Base-by-base conservation (phyloP, 2,797 vertebrate genomes). In the Megalops cyprinoides region DNA sequence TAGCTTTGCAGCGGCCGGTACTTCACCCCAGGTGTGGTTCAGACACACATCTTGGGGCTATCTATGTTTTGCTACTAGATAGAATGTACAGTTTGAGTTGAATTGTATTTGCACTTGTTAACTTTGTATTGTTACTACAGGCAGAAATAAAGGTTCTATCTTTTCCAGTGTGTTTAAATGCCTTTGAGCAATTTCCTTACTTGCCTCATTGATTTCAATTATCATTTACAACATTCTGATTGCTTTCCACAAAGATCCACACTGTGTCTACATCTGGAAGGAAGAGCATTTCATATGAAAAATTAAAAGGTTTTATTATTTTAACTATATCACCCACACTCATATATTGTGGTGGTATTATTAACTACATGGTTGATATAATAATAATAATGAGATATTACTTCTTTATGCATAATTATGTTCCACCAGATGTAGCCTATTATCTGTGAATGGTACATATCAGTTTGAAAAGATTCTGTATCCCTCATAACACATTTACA, bases 141-240 rank as follows among this genome's bases (percentile, higher is more conserved):
- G 73, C 39, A 82, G 37, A 76, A 82, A 79, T 82, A 82, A 79
- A 82, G 71, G 56, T 82, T 25, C n/a, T 82, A 82, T 82, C 77
- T 79, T 82, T 82, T 82, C 78, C 82, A 79, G 53, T 82, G 81
- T 82, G 78, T 76, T 73, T 60, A 58, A 82, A 14, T 31, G 78
- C 53, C 48, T 65, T 77, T 60, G 71, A 23, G 56, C 49, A 39
- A 25, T 37, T 8, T 23, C 46, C 34, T 74, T n/a, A 74, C n/a
- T 55, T 23, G 49, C 37, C 18, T 60, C 20, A 14, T 12, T 74
- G 51, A 53, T 25, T 37, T 1, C 20, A 20, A 18, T 18, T 51
- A 25, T 28, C 48, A 25, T 31, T 31, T 31, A 31, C 7, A 25
- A 62, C 60, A 10, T 31, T 62, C 12, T 62, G 60, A n/a, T 18